Conservation (phyloP, 1,140 invertebrate species). For the Neodiprion pinetum region DNA sequence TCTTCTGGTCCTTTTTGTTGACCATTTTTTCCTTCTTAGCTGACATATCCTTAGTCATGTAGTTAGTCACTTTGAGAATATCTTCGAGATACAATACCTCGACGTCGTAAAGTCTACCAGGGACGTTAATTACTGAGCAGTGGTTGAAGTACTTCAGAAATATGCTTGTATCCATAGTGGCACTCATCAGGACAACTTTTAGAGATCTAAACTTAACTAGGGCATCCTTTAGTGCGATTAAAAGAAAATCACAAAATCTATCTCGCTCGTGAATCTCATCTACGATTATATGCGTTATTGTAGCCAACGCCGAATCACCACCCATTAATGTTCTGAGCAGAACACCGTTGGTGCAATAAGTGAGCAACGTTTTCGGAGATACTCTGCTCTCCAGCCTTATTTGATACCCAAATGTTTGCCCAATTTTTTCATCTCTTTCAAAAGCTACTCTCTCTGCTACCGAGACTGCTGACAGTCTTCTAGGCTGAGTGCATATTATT, state of each 20-base stretch:
- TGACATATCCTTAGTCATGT: conserved; percentile 73
- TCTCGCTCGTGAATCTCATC: conserved; percentile 97
- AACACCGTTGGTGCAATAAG: conserved; percentile 93
- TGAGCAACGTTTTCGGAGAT: conserved; percentile 82
- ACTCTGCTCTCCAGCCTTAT: conserved; percentile 86
- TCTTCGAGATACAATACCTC: conserved; percentile 85
- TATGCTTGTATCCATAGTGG: conserved; percentile 82
- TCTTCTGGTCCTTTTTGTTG: conserved; percentile 60
- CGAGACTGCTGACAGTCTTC: conserved; percentile 88
- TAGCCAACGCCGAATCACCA: conserved; percentile 70
- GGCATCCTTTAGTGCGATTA: conserved; percentile 84
- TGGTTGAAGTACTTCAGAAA: conserved; percentile 86
- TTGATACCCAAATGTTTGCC: conserved; percentile 92
- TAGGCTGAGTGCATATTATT: conserved; percentile 93
- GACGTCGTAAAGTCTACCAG: conserved; percentile 81
- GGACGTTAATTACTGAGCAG: conserved; percentile 79
- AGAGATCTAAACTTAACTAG: conserved; percentile 75
- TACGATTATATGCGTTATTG: conserved; percentile 86
- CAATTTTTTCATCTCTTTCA: conserved; percentile 87
- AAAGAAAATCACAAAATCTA: conserved; percentile 89
- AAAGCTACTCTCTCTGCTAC: conserved; percentile 82
- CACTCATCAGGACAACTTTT: conserved; percentile 93
- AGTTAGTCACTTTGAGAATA: conserved; percentile 75
- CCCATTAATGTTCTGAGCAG: conserved; percentile 85
- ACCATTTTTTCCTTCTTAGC: conserved; percentile 53